Percentiles rank a stretch among this genome's conserved stretches.
Evolutionary conservation across 2,888 invertebrate genomes (phyloP).

Genomic region (Cerastis leucographa): DNA sequence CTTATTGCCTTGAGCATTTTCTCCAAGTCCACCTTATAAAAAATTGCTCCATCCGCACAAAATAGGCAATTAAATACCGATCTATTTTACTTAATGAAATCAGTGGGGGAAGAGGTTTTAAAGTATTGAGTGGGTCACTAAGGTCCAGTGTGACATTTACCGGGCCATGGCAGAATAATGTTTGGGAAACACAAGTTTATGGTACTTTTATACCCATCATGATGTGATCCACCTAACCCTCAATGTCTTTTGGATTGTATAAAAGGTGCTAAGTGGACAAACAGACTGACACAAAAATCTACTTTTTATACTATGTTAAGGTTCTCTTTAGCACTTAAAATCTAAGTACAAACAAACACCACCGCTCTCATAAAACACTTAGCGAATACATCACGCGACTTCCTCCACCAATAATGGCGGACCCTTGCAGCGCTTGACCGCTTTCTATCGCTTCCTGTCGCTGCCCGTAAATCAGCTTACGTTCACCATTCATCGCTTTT

Average conservation of each 20-base stretch:
- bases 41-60: too few relatives aligned
- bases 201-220: too few relatives aligned
- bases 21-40: too few relatives aligned
- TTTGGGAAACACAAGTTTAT: too few relatives aligned
- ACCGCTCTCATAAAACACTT: constrained; percentile 55
- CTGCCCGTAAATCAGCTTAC: constrained; percentile 62
- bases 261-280: background rate
- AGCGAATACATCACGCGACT: constrained; percentile 55
- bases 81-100: too few relatives aligned
- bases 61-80: too few relatives aligned
- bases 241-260: background rate
- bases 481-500: constrained; percentile 62
- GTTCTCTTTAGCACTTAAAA: background rate
- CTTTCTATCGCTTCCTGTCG: constrained; percentile 66
- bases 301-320: background rate
- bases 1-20: too few relatives aligned
- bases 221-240: background rate
- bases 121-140: too few relatives aligned
- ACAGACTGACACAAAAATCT: background rate
- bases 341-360: background rate
- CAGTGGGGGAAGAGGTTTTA: too few relatives aligned
- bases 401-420: constrained; percentile 59
- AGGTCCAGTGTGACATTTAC: too few relatives aligned
- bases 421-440: constrained; percentile 68
- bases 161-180: too few relatives aligned